Evolutionary conservation across 2,888 invertebrate species (phyloP).

Genomic region (Drosophila seclusa): DNA sequence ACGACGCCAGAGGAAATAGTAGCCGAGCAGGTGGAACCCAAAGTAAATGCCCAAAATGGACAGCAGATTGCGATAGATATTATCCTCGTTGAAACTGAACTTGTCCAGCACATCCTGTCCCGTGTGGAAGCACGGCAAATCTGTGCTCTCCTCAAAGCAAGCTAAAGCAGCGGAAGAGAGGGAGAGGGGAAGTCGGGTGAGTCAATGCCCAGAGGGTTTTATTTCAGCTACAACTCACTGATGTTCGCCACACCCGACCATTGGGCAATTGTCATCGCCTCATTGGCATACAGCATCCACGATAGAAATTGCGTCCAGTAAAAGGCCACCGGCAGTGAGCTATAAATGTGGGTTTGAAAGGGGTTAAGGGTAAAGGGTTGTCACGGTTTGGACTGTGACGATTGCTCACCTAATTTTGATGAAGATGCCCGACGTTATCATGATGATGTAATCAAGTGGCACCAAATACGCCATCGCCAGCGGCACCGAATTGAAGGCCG

Average conservation of each 20-base stretch:
- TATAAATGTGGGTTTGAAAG: slow-evolving; percentile 79
- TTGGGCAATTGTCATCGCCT: slow-evolving; percentile 92
- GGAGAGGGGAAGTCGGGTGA: background rate
- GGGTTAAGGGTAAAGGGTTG: background rate
- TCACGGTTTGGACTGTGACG: background rate
- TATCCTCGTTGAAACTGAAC: slow-evolving; percentile 89
- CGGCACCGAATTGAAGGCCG: slow-evolving; percentile 92
- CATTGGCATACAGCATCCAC: slow-evolving; percentile 95
- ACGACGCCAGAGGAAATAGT: slow-evolving; percentile 88
- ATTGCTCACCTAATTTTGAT: slow-evolving; percentile 90
- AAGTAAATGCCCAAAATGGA: slow-evolving; percentile 89
- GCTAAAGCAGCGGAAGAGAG: slow-evolving; percentile 84
- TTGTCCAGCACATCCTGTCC: slow-evolving; percentile 90
- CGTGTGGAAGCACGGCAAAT: slow-evolving; percentile 89
- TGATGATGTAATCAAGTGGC: slow-evolving; percentile 93
- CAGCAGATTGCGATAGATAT: slow-evolving; percentile 88
- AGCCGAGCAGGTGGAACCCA: slow-evolving; percentile 90
- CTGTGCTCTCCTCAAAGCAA: slow-evolving; percentile 87
- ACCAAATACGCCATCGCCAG: slow-evolving; percentile 93
- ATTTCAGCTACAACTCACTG: slow-evolving; percentile 67
- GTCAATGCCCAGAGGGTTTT: slow-evolving; percentile 8
- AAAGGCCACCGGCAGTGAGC: slow-evolving; percentile 89
- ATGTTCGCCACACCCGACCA: slow-evolving; percentile 89
- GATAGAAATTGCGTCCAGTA: slow-evolving; percentile 92
- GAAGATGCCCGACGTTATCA: slow-evolving; percentile 95